These are phyloP conservation scores for Salvator merianae DNA, from an alignment of 2,113 vertebrate genomes.

Conservation along the genomic window DNA sequence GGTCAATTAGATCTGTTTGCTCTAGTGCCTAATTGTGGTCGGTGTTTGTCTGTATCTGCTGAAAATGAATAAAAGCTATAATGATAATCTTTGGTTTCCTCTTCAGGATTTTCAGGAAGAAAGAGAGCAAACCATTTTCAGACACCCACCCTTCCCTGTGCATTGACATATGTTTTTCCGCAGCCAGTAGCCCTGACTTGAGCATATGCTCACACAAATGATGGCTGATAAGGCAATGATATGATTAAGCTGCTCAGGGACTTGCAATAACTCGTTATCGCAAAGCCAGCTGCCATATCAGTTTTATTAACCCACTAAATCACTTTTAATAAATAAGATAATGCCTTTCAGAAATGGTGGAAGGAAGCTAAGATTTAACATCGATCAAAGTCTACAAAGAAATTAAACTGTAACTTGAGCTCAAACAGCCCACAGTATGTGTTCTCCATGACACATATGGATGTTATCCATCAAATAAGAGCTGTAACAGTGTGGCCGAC, in stretches of 20 bases:
- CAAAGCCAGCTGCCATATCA: constrained; percentile 80
- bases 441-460: not conserved
- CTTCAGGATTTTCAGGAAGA: constrained; percentile 22
- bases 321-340: constrained; percentile 84
- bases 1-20: not conserved
- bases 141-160: constrained; percentile 16
- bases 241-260: constrained; percentile 80
- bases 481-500: not conserved
- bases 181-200: constrained; percentile 66
- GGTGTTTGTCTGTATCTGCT: not conserved
- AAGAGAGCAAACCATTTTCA: not conserved
- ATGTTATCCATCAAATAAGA: not conserved
- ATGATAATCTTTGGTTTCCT: constrained; percentile 21
- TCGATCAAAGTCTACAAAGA: constrained; percentile 75
- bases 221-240: constrained; percentile 84
- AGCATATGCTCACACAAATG: constrained; percentile 76
- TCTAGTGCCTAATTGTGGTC: constrained; percentile 8
- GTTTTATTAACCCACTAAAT: constrained; percentile 84
- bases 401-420: constrained; percentile 77
- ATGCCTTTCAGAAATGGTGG: constrained; percentile 74
- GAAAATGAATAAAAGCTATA: not conserved
- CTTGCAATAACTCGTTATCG: constrained; percentile 81
- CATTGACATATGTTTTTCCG: constrained; percentile 77
- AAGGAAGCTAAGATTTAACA: constrained; percentile 75
- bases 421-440: constrained; percentile 49